These are phyloP conservation scores for Gadus chalcogrammus DNA, from an alignment of 2,113 vertebrate genomes.

Conservation along the genomic window DNA sequence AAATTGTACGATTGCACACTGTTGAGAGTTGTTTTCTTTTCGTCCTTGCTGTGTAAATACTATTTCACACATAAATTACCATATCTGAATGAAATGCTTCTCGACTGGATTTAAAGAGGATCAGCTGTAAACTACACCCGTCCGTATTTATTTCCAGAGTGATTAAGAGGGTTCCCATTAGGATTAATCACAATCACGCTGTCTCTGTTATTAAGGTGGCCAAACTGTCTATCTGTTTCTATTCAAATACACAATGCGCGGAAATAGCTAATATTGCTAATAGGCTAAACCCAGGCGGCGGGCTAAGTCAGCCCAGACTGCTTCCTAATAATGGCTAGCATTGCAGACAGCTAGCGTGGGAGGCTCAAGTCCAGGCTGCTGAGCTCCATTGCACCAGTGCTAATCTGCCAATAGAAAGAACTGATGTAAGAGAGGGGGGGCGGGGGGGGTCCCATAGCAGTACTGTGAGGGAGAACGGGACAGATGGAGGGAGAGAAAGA, in stretches of 20 bases:
- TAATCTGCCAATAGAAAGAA: slow-evolving; percentile 75
- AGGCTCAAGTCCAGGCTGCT: slow-evolving; percentile 56
- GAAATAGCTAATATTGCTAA: slow-evolving; percentile 33
- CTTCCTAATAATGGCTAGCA: slow-evolving; percentile 46
- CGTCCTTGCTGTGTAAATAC: no score
- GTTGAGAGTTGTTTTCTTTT: no score
- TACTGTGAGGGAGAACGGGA: slow-evolving; percentile 54
- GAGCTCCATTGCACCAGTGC: slow-evolving; percentile 60
- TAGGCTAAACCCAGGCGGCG: slow-evolving; percentile 40
- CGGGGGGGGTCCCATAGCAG: slow-evolving; percentile 61
- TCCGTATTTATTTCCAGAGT: no score
- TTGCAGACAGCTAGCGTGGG: slow-evolving; percentile 52
- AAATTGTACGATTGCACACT: no score
- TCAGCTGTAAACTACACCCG: no score
- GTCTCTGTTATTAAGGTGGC: slow-evolving; percentile 4
- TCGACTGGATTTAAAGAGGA: no score
- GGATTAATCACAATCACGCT: no score
- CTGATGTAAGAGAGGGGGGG: slow-evolving; percentile 50
- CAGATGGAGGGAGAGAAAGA: slow-evolving; percentile 18
- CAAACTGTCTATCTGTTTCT: slow-evolving; percentile 41
- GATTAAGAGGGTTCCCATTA: no score
- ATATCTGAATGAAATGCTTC: no score
- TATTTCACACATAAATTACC: no score
- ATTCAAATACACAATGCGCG: slow-evolving; percentile 44
- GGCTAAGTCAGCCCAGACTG: slow-evolving; percentile 45